phyloP scores from a whole-genome alignment of 2,113 vertebrate species.

The Elachura formosa region DNA sequence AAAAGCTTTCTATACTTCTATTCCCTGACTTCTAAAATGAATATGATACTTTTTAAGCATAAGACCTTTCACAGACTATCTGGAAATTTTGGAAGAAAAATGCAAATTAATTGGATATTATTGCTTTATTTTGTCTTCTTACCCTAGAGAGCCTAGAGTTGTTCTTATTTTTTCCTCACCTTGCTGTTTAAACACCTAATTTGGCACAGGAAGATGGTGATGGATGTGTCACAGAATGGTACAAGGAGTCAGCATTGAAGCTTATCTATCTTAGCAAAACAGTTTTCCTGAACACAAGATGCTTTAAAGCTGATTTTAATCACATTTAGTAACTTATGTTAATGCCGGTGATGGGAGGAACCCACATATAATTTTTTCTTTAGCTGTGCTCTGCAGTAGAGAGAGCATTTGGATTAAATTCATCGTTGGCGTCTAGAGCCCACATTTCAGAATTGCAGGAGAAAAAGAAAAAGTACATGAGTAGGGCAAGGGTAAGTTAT shows the following conservation, averaged over 20 bases:
- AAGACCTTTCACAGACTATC: not conserved
- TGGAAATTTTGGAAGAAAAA: not conserved
- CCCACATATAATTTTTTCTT: not conserved
- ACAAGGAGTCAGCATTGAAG: not conserved
- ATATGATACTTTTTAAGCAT: not conserved
- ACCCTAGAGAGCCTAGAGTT: not conserved
- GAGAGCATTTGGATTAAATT: constrained; percentile 33
- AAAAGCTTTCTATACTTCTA: not conserved
- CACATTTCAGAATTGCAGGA: constrained; percentile 38
- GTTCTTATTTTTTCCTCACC: not conserved
- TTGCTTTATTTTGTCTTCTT: not conserved
- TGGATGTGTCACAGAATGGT: not conserved
- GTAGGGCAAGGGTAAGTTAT: constrained; percentile 47
- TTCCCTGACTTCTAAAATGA: not conserved
- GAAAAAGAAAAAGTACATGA: constrained; percentile 34
- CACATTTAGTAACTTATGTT: not conserved
- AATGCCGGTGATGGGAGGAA: not conserved
- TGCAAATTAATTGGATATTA: not conserved
- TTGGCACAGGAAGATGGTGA: not conserved
- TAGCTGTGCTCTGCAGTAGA: not conserved
- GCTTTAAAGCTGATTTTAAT: not conserved
- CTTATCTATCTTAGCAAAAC: not conserved
- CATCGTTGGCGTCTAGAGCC: not conserved
- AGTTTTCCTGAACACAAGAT: not conserved
- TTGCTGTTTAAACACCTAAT: not conserved